Conservation (phyloP, 1,140 invertebrate genomes). For the Drosophila tristis region DNA sequence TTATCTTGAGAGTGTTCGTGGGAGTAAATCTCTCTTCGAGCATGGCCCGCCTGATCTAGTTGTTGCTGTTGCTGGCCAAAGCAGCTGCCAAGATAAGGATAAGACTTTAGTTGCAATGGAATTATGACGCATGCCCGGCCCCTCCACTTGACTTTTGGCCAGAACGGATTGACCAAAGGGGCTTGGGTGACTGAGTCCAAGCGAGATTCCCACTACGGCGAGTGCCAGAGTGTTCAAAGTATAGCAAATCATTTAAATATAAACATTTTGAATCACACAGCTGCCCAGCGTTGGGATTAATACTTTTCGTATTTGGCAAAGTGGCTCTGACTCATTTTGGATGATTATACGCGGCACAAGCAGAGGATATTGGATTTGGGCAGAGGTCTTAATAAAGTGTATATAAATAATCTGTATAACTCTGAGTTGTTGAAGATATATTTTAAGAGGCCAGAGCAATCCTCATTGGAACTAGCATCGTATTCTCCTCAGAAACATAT, state of each 20-base stretch:
- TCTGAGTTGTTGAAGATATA: too few species aligned
- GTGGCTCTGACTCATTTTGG: too few species aligned
- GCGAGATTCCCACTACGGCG: too few species aligned
- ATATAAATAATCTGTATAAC: too few species aligned
- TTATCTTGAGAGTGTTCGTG: too few species aligned
- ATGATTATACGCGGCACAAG: too few species aligned
- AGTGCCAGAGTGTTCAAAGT: constrained; percentile 35
- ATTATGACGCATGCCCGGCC: constrained; percentile 46
- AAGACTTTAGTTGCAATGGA: constrained; percentile 28
- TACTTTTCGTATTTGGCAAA: constrained; percentile 1
- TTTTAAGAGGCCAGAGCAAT: too few species aligned
- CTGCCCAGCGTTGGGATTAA: constrained; percentile 19
- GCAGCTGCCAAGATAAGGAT: constrained; percentile 49
- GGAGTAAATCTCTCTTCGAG: not conserved
- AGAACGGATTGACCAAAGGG: constrained; percentile 25
- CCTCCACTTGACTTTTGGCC: constrained; percentile 63
- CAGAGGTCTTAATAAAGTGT: too few species aligned
- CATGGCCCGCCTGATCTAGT: constrained; percentile 8
- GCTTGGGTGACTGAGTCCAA: too few species aligned
- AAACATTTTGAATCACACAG: constrained; percentile 38
- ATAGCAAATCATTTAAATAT: constrained; percentile 40
- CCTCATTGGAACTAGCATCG: too few species aligned
- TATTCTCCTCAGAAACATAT: too few species aligned
- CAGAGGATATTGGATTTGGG: too few species aligned
- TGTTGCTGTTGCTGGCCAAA: constrained; percentile 1